Evolutionary conservation across 2,888 invertebrate species (phyloP).

Genomic region (Carcina quercana): DNA sequence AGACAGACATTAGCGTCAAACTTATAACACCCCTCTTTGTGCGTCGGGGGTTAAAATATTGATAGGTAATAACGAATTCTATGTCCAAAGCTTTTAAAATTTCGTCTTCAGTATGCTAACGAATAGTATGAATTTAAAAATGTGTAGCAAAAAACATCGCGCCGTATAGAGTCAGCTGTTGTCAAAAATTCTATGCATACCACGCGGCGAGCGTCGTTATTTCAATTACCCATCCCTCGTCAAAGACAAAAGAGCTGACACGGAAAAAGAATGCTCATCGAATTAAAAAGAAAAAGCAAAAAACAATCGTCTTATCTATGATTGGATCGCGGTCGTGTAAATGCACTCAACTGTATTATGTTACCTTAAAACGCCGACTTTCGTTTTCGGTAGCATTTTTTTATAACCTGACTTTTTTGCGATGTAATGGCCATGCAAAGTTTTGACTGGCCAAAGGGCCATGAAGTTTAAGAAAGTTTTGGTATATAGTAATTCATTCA

Average conservation of each 20-base stretch:
- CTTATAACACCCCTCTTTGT: no score
- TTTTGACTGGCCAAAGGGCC: no score
- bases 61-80: no score
- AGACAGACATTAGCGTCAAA: no score
- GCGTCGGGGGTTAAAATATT: no score
- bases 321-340: slow-evolving; percentile 72
- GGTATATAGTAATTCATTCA: no score
- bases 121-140: no score
- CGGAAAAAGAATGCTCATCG: slow-evolving; percentile 41
- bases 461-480: no score
- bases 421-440: slow-evolving; percentile 11
- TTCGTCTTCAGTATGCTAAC: no score
- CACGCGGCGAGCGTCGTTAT: slow-evolving; percentile 62
- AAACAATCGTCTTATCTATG: slow-evolving; percentile 65
- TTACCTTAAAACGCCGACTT: slow-evolving; percentile 47
- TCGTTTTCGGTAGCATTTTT: slow-evolving; percentile 61
- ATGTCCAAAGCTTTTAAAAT: no score
- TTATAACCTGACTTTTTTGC: slow-evolving; percentile 27
- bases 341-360: slow-evolving; percentile 63
- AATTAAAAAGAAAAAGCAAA: slow-evolving; percentile 37
- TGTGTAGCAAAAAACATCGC: slow-evolving; percentile 20
- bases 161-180: slow-evolving; percentile 54
- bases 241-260: slow-evolving; percentile 72
- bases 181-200: slow-evolving; percentile 66
- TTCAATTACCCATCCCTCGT: slow-evolving; percentile 71